Conservation (phyloP, 92 coral and sea anemone genomes). For the Montipora capitata region DNA sequence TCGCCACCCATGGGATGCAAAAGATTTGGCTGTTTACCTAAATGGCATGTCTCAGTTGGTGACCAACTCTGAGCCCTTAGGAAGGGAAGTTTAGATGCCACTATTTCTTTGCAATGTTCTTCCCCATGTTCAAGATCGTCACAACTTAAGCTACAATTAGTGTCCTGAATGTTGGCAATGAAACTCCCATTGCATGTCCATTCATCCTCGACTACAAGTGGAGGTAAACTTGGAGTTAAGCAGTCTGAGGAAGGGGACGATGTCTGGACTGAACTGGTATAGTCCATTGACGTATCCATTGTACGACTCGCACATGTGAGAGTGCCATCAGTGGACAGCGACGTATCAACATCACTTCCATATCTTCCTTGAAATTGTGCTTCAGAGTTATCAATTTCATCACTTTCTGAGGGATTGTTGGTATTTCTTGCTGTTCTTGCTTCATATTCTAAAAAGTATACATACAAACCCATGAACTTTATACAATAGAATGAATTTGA, state of each 20-base stretch:
- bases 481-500: background rate
- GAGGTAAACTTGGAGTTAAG: constrained; percentile 10
- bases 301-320: background rate
- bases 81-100: background rate
- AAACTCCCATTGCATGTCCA: background rate
- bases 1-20: background rate
- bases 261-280: background rate
- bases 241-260: background rate
- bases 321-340: constrained; percentile 9
- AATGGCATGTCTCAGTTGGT: background rate
- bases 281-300: constrained; percentile 3
- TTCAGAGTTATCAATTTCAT: background rate
- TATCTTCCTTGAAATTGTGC: background rate
- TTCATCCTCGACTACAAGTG: background rate
- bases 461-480: background rate
- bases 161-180: too few relatives aligned
- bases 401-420: background rate
- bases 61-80: constrained; percentile 20
- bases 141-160: background rate
- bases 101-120: background rate
- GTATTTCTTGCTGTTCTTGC: background rate
- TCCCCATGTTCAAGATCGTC: background rate
- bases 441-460: constrained; percentile 30
- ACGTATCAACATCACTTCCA: background rate
- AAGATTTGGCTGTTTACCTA: background rate